phyloP scores from a whole-genome alignment of 2,797 vertebrate species.

The Falco biarmicus region DNA sequence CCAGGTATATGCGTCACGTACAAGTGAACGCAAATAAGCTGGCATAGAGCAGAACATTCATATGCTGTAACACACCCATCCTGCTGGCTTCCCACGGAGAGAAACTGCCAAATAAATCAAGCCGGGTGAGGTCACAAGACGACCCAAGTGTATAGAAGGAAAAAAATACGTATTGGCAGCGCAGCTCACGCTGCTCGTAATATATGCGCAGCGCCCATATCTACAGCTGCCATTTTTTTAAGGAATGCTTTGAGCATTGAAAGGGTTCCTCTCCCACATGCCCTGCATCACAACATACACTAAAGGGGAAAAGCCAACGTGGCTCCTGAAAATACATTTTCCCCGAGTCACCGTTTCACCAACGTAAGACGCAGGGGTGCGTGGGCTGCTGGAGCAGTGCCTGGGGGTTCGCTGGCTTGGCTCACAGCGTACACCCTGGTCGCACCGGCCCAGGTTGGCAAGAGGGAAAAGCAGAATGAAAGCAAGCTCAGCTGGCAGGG shows the following conservation, averaged over 20 bases:
- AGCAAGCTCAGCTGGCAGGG: neutral
- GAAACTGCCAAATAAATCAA: conserved; percentile 33
- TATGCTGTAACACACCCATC: conserved; percentile 6
- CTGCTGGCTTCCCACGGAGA: neutral
- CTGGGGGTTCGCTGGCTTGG: accelerated
- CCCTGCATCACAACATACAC: accelerated
- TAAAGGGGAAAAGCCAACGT: accelerated
- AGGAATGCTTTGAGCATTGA: neutral
- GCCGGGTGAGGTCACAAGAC: neutral
- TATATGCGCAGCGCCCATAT: neutral
- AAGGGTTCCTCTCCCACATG: neutral
- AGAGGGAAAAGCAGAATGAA: neutral
- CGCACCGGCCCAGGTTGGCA: accelerated
- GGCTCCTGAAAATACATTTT: neutral
- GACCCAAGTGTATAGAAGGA: neutral
- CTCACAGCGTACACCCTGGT: accelerated
- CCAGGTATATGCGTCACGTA: neutral
- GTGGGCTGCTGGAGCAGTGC: neutral
- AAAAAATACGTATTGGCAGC: neutral
- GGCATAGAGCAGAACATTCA: neutral
- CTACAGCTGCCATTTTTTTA: neutral
- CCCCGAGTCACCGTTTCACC: neutral
- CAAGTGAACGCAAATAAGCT: conserved; percentile 1
- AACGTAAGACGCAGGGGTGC: accelerated
- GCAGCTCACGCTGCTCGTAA: neutral